phyloP scores from a whole-genome alignment of 2,113 vertebrate genomes.

The Gymnarchus niloticus region DNA sequence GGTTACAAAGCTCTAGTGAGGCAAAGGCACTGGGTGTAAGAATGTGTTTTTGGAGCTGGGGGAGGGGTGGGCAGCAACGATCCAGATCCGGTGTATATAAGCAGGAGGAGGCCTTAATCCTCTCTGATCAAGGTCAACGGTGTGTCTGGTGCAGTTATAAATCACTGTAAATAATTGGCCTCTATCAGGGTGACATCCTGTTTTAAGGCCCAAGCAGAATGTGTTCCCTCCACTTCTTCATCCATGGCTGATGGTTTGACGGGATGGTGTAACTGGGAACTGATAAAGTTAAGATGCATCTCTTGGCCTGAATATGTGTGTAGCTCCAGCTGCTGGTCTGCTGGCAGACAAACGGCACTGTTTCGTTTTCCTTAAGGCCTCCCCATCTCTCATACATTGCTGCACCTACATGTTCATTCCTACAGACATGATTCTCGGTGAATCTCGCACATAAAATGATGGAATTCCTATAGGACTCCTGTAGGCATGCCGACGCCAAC shows the following conservation, averaged over 20 bases:
- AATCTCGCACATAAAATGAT: neutral
- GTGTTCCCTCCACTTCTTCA: neutral
- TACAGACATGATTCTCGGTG: neutral
- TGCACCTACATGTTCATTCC: neutral
- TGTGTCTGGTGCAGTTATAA: constrained; percentile 56
- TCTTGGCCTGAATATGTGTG: neutral
- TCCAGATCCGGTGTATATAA: constrained; percentile 37
- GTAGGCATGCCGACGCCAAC: neutral
- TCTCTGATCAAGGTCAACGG: constrained; percentile 66
- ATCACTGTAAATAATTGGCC: constrained; percentile 67
- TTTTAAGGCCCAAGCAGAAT: constrained; percentile 27
- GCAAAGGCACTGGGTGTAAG: neutral
- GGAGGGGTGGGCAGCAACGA: neutral
- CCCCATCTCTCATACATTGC: neutral
- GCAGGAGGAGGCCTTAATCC: constrained; percentile 59
- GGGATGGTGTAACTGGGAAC: neutral
- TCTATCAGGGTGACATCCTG: constrained; percentile 50
- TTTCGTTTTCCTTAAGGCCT: neutral
- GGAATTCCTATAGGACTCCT: neutral
- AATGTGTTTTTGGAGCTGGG: neutral
- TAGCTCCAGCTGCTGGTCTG: neutral
- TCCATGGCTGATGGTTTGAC: neutral
- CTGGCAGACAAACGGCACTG: neutral
- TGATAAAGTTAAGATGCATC: neutral
- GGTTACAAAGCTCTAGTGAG: neutral